Conservation (phyloP, 2,797 vertebrate species). For the Phyllotis vaccarum region DNA sequence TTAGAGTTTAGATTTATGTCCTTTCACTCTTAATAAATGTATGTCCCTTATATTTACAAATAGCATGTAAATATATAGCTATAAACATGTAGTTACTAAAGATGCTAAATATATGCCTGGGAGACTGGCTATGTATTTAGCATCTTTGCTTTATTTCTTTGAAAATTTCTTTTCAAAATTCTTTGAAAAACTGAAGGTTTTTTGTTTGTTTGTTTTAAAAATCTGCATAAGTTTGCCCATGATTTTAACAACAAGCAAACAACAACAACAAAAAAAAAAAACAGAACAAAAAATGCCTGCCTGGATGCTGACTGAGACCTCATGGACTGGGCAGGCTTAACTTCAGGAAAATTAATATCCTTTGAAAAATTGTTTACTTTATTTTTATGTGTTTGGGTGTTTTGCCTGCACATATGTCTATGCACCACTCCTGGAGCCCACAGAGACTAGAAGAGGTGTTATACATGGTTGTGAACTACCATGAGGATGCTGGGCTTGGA, state of each 20-base stretch:
- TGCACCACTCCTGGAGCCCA: not conserved
- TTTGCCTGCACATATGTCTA: not conserved
- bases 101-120: too few relatives aligned
- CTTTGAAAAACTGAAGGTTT: not conserved
- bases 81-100: not conserved
- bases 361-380: not conserved
- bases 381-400: not conserved
- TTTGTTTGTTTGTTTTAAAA: not conserved
- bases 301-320: not conserved
- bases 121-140: too few relatives aligned
- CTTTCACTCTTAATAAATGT: not conserved
- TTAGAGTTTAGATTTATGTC: not conserved
- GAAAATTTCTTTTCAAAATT: constrained; percentile 45
- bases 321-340: not conserved
- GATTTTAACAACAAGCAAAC: not conserved
- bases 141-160: too few relatives aligned
- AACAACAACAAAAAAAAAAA: not conserved
- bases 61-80: not conserved
- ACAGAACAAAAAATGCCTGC: not conserved
- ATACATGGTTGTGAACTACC: not conserved
- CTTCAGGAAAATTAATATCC: not conserved
- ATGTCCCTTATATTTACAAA: not conserved
- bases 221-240: not conserved
- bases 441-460: not conserved
- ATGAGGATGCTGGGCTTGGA: not conserved